Evolutionary conservation across 37 sponge, comb jelly and placozoan species (phyloP).

Genomic region (Dysidea cf. avara): DNA sequence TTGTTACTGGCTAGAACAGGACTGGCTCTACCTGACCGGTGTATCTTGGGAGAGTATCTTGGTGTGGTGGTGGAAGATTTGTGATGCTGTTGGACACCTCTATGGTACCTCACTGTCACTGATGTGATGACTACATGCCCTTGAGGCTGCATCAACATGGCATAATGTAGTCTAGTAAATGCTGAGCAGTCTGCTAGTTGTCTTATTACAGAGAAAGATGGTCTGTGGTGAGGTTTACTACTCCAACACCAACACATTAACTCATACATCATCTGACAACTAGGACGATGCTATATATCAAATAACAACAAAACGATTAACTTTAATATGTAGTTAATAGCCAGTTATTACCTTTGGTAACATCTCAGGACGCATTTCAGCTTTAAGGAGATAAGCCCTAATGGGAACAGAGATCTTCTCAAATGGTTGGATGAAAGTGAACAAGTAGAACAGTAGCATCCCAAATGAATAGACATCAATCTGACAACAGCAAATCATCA

Average conservation of each 20-base stretch:
- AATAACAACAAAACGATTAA: not conserved
- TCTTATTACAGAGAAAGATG: slow-evolving; percentile 52
- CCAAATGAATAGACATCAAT: slow-evolving; percentile 81
- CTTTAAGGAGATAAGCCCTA: slow-evolving; percentile 30
- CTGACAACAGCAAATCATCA: no score
- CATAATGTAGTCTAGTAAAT: slow-evolving; percentile 35
- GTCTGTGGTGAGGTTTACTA: slow-evolving; percentile 63
- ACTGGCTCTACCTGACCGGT: no score
- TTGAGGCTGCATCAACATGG: slow-evolving; percentile 2
- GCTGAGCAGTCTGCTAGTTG: slow-evolving; percentile 4
- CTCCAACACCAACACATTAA: slow-evolving; percentile 93
- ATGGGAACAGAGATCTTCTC: slow-evolving; percentile 32
- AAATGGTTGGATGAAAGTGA: slow-evolving; percentile 58
- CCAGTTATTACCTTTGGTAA: slow-evolving; percentile 27
- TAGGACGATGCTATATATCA: slow-evolving; percentile 32
- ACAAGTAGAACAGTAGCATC: slow-evolving; percentile 68
- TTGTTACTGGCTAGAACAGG: no score
- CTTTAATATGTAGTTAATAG: not conserved
- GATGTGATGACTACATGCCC: not conserved
- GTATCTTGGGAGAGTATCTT: no score
- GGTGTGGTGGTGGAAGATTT: no score
- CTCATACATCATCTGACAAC: slow-evolving; percentile 57
- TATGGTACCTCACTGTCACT: not conserved
- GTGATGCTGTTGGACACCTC: no score
- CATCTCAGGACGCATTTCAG: slow-evolving; percentile 55